Evolutionary conservation across 2,888 invertebrate genomes (phyloP).

Genomic region (Apamea crenata): DNA sequence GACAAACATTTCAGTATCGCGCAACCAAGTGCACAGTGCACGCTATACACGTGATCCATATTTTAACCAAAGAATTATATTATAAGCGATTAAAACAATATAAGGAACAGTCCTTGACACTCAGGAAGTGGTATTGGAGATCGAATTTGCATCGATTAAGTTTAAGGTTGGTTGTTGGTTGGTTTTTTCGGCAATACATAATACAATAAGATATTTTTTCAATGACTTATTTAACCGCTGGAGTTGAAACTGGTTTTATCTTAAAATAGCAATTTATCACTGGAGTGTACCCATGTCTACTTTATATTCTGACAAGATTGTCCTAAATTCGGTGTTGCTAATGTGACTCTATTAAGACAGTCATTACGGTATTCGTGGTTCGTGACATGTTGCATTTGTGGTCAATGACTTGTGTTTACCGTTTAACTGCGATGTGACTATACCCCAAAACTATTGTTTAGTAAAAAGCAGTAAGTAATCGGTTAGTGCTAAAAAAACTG

Average conservation of each 20-base stretch:
- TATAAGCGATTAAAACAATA: slow-evolving; percentile 51
- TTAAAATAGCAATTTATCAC: slow-evolving; percentile 41
- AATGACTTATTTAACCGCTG: slow-evolving; percentile 38
- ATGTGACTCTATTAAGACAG: slow-evolving; percentile 76
- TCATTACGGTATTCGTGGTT: slow-evolving; percentile 80
- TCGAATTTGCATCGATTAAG: slow-evolving; percentile 56
- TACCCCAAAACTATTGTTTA: slow-evolving; percentile 71
- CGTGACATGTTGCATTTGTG: slow-evolving; percentile 79
- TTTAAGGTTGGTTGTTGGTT: slow-evolving; percentile 61
- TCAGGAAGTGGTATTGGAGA: slow-evolving; percentile 69
- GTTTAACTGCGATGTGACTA: slow-evolving; percentile 73
- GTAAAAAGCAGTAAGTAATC: slow-evolving; percentile 58
- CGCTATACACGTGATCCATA: slow-evolving; percentile 68
- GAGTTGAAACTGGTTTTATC: slow-evolving; percentile 37
- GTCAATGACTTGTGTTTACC: slow-evolving; percentile 85
- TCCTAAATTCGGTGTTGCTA: slow-evolving; percentile 75
- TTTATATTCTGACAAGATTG: slow-evolving; percentile 65
- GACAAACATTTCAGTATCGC: slow-evolving; percentile 68
- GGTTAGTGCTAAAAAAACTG: slow-evolving; percentile 48
- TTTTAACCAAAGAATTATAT: slow-evolving; percentile 47
- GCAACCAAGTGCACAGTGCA: slow-evolving; percentile 65
- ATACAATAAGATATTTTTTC: slow-evolving; percentile 38
- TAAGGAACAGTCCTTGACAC: slow-evolving; percentile 70
- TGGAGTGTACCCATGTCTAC: slow-evolving; percentile 39
- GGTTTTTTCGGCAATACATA: slow-evolving; percentile 50